Evolutionary conservation across 2,113 vertebrate genomes (phyloP), one percentile per base, ranked within the genome.

Genomic region (Chinchilla lanigera): DNA sequence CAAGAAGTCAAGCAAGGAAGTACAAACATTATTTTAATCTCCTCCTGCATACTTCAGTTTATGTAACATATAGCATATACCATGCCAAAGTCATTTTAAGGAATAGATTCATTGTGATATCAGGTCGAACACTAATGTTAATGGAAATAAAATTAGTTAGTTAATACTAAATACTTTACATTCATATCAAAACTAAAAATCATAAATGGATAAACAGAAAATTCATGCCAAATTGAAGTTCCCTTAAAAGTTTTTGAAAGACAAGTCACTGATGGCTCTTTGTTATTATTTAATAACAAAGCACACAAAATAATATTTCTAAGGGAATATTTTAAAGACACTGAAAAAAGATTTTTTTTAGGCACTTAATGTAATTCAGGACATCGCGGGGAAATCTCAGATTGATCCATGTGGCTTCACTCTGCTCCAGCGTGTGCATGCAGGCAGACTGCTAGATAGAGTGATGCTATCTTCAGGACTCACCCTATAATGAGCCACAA

Each of bases 61-160:
- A 22, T 78, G 67, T n/a, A 77, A 38, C 56, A 86, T 88, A 24
- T 78, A 81, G 60, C 50, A 35, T 35, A 54, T 47, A 0, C 7
- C 95, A 81, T 85, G 26, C 94, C 16, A 54, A 73, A 92, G 92
- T 78, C 22, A 82, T 84, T 73, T 58, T 33, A 85, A 35, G 38
- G 12, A 65, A 71, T 30, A 77, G 75, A 30, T 93, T 86, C 3
- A 63, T 89, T 89, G 78, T 60, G 20, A 71, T 82, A 9, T 77
- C 30, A 89, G 33, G 84, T 17, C 5, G 38, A 60, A 52, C 24
- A 87, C 10, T 75, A 2, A 86, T 80, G 19, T 84, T 19, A 78
- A 65, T 85, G 52, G 10, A 92, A 95, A 92, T 77, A 90, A 82
- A 69, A 86, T 26, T 41, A 54, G 20, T 90, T 83, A 65, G 5